Percentiles rank a stretch among this genome's conserved stretches.
Conservation (phyloP, 2,888 invertebrate genomes). For the Marasmarcha lunaedactyla region DNA sequence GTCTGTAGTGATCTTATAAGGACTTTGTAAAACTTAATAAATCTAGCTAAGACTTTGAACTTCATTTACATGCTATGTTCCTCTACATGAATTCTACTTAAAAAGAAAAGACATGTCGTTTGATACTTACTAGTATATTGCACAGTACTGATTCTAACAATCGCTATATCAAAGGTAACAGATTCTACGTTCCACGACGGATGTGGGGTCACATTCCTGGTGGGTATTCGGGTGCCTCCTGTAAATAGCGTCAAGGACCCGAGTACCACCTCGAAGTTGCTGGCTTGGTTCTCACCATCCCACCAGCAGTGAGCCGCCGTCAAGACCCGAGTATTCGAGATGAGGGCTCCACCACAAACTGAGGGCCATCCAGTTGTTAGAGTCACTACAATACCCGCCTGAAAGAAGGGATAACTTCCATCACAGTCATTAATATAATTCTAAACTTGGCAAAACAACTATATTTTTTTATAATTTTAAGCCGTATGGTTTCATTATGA, state of each 20-base stretch:
- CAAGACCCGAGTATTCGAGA: constrained; percentile 38
- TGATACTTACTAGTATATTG: constrained; percentile 34
- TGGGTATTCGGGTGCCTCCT: constrained; percentile 41
- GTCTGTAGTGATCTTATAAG: too few relatives aligned
- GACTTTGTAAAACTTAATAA: too few relatives aligned
- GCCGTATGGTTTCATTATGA: too few relatives aligned
- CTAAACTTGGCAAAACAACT: too few relatives aligned
- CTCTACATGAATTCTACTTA: too few relatives aligned
- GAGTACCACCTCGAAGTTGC: constrained; percentile 39
- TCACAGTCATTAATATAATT: neutral
- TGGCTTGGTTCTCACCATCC: constrained; percentile 41
- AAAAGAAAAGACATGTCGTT: too few relatives aligned
- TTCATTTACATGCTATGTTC: too few relatives aligned
- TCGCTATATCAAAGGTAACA: constrained; percentile 38
- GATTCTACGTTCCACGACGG: constrained; percentile 33
- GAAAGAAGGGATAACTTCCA: constrained; percentile 11
- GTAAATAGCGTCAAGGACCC: constrained; percentile 45
- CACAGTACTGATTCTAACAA: constrained; percentile 32
- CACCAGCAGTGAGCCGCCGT: constrained; percentile 60
- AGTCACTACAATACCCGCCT: constrained; percentile 43
- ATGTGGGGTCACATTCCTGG: constrained; percentile 32
- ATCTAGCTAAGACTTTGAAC: too few relatives aligned
- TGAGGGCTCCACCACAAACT: constrained; percentile 45
- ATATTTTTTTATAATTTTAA: too few relatives aligned
- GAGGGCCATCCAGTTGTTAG: constrained; percentile 38